Percentiles rank a stretch among this genome's conserved stretches.
Conservation (phyloP, 2,888 invertebrate species). For the Agrilus cyanescens region DNA sequence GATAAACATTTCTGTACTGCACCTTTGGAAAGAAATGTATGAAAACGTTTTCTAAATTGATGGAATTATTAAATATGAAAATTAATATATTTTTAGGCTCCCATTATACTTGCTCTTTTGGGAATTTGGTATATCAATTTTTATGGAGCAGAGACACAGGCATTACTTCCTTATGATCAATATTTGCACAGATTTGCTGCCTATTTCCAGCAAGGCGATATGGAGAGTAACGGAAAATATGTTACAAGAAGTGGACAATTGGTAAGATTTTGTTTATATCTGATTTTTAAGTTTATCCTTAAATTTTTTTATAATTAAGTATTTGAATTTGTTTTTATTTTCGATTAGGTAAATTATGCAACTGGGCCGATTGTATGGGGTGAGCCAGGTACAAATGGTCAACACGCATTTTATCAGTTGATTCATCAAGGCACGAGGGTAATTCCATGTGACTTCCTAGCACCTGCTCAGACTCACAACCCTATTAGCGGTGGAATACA, state of each 20-base stretch:
- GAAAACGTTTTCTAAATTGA: slow-evolving; percentile 20
- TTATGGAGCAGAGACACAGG: slow-evolving; percentile 90
- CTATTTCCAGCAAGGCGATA: slow-evolving; percentile 99
- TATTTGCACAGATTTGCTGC: slow-evolving; percentile 97
- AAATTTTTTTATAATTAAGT: not conserved
- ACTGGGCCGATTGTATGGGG: slow-evolving; percentile 90
- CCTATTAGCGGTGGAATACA: slow-evolving; percentile 69
- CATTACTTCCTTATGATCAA: slow-evolving; percentile 95
- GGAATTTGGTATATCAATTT: slow-evolving; percentile 94
- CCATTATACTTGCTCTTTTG: slow-evolving; percentile 83
- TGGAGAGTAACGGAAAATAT: slow-evolving; percentile 99
- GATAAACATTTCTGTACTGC: slow-evolving; percentile 85
- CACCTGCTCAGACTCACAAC: slow-evolving; percentile 86
- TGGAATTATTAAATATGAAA: not conserved
- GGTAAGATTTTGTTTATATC: slow-evolving; percentile 35
- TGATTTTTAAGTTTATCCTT: not conserved
- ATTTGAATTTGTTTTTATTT: too few species aligned
- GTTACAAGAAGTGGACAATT: slow-evolving; percentile 58
- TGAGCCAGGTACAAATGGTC: slow-evolving; percentile 98
- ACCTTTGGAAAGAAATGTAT: slow-evolving; percentile 84
- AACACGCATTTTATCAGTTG: slow-evolving; percentile 98
- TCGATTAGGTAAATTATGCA: slow-evolving; percentile 42
- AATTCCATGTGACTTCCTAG: slow-evolving; percentile 95
- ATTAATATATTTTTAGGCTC: slow-evolving; percentile 50
- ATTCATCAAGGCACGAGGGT: slow-evolving; percentile 84